These are phyloP conservation scores for Oligia latruncula DNA, from an alignment of 2,888 invertebrate species.

Conservation along the genomic window DNA sequence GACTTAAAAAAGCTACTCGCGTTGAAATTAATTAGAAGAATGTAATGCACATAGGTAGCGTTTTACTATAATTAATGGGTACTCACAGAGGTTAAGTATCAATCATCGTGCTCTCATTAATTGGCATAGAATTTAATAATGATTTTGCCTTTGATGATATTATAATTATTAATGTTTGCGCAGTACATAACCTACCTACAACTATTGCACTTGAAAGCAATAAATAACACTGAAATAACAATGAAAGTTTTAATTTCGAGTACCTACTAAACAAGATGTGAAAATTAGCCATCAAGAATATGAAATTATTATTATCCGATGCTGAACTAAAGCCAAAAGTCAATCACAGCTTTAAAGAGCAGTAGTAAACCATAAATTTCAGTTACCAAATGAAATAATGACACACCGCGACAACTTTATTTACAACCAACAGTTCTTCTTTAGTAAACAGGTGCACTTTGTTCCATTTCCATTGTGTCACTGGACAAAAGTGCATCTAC, in stretches of 20 bases:
- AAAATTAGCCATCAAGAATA: background rate
- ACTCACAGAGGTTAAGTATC: background rate
- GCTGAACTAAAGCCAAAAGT: slow-evolving; percentile 37
- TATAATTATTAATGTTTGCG: background rate
- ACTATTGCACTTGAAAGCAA: background rate
- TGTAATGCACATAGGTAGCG: background rate
- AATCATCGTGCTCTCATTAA: background rate
- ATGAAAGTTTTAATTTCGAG: background rate
- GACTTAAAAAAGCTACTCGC: slow-evolving; percentile 5
- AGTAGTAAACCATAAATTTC: slow-evolving; percentile 3
- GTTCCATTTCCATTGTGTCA: slow-evolving; percentile 30
- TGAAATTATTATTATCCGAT: slow-evolving; percentile 10
- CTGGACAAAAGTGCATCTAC: slow-evolving; percentile 50
- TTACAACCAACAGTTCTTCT: slow-evolving; percentile 34
- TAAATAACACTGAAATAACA: slow-evolving; percentile 9
- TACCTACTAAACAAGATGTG: background rate
- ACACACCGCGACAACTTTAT: slow-evolving; percentile 18
- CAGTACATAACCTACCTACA: background rate
- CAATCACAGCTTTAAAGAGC: slow-evolving; percentile 6
- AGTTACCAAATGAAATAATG: slow-evolving; percentile 39
- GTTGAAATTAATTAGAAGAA: background rate
- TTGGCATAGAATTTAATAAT: background rate
- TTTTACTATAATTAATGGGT: background rate
- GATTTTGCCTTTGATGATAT: background rate
- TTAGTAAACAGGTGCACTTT: slow-evolving; percentile 41